These are phyloP conservation scores for Petromus typicus DNA, from an alignment of 2,113 vertebrate species.

Conservation along the genomic window DNA sequence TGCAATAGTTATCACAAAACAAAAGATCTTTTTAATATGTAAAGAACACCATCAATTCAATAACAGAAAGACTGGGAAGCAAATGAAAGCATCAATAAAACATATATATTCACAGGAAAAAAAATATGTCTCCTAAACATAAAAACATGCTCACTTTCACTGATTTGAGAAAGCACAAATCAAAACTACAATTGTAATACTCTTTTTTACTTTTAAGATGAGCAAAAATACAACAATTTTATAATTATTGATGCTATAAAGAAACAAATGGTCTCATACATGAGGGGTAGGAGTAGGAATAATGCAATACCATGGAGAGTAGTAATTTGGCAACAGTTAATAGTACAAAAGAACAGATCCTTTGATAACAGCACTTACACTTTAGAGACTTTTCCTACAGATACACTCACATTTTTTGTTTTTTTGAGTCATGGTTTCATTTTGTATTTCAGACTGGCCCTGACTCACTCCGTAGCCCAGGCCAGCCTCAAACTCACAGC, in stretches of 20 bases:
- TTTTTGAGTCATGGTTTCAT: no score
- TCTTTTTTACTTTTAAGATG: background rate
- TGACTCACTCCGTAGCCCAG: no score
- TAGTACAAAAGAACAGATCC: background rate
- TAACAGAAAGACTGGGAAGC: constrained; percentile 35
- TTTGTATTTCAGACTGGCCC: no score
- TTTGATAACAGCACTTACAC: background rate
- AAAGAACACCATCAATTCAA: background rate
- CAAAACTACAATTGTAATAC: background rate
- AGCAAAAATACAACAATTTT: background rate
- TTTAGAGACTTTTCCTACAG: background rate
- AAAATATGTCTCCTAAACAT: background rate
- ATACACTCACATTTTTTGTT: background rate
- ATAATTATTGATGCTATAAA: background rate
- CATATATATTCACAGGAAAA: background rate
- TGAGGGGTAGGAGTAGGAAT: background rate
- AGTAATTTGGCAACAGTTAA: background rate
- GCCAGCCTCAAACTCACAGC: no score
- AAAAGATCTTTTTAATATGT: background rate
- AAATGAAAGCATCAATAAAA: background rate
- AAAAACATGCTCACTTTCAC: background rate
- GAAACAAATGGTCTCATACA: background rate
- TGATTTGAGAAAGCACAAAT: constrained; percentile 20
- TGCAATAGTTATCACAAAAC: background rate
- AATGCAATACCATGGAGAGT: background rate